phyloP scores from a whole-genome alignment of 2,888 invertebrate genomes.

The Lepidocyrtoides sp. region DNA sequence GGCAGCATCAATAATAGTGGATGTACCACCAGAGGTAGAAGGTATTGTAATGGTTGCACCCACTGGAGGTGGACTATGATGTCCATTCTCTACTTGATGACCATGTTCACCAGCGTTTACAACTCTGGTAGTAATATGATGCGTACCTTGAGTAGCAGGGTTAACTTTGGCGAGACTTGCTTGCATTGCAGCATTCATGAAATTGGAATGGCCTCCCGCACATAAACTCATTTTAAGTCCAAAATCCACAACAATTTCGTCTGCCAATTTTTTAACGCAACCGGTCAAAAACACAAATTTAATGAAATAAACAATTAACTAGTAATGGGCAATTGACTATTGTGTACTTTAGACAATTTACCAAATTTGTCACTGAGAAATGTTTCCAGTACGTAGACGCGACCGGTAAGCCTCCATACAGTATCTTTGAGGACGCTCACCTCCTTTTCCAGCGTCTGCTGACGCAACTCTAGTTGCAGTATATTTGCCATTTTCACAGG shows the following conservation, averaged over 20 bases:
- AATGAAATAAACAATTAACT: too few relatives aligned
- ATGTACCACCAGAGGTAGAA: conserved; percentile 64
- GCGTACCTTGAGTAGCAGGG: conserved; percentile 32
- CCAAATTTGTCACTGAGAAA: conserved; percentile 83
- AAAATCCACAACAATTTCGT: conserved; percentile 81
- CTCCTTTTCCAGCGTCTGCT: conserved; percentile 81
- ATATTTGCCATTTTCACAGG: conserved; percentile 75
- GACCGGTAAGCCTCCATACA: conserved; percentile 79
- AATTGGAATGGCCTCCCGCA: conserved; percentile 79
- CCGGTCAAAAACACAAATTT: not conserved
- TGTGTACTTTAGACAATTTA: conserved; percentile 15
- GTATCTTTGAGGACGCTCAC: conserved; percentile 80
- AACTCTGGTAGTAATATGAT: conserved; percentile 42
- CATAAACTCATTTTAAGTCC: conserved; percentile 77
- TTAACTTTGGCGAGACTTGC: conserved; percentile 72
- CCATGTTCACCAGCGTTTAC: conserved; percentile 55
- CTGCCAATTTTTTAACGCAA: conserved; percentile 35
- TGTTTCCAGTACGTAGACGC: conserved; percentile 80
- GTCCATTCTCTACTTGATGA: conserved; percentile 66
- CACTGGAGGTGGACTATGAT: conserved; percentile 74
- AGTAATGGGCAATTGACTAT: not conserved
- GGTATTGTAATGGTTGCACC: conserved; percentile 78
- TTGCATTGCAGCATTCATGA: conserved; percentile 79
- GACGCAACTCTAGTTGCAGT: conserved; percentile 78
- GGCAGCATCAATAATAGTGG: conserved; percentile 69